Conservation (phyloP, 2,888 invertebrate genomes). For the Leptopterna dolabrata region DNA sequence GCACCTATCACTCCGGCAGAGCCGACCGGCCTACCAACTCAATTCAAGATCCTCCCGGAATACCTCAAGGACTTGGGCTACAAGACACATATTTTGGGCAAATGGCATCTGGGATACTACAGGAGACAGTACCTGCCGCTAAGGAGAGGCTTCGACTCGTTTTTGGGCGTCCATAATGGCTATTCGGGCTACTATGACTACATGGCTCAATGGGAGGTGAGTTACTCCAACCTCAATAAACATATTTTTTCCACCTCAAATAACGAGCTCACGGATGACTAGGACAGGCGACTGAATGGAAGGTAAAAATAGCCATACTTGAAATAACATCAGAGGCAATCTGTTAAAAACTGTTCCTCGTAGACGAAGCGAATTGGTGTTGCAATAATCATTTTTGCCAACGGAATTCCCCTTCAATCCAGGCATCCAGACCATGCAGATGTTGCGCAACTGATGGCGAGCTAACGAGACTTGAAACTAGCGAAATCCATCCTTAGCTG, state of each 20-base stretch:
- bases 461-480: too few relatives aligned
- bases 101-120: slow-evolving; percentile 91
- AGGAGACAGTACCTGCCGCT: slow-evolving; percentile 78
- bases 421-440: too few relatives aligned
- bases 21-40: slow-evolving; percentile 78
- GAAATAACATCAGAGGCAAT: background rate
- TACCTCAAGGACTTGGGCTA: slow-evolving; percentile 77
- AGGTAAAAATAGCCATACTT: background rate
- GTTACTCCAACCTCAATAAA: too few relatives aligned
- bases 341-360: too few relatives aligned
- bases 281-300: background rate
- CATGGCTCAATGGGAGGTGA: slow-evolving; percentile 69
- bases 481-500: too few relatives aligned
- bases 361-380: too few relatives aligned
- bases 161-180: slow-evolving; percentile 83
- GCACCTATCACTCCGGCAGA: slow-evolving; percentile 76
- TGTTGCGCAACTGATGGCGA: too few relatives aligned
- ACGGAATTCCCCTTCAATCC: too few relatives aligned
- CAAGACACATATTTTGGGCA: slow-evolving; percentile 85
- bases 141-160: slow-evolving; percentile 81
- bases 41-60: slow-evolving; percentile 78
- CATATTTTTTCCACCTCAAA: background rate
- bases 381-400: too few relatives aligned
- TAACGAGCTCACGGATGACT: too few relatives aligned
- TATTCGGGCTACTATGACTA: slow-evolving; percentile 82